Percentiles rank a stretch among this genome's conserved stretches.
phyloP scores from a whole-genome alignment of 2,888 invertebrate species.

The Ypsolopha sequella region DNA sequence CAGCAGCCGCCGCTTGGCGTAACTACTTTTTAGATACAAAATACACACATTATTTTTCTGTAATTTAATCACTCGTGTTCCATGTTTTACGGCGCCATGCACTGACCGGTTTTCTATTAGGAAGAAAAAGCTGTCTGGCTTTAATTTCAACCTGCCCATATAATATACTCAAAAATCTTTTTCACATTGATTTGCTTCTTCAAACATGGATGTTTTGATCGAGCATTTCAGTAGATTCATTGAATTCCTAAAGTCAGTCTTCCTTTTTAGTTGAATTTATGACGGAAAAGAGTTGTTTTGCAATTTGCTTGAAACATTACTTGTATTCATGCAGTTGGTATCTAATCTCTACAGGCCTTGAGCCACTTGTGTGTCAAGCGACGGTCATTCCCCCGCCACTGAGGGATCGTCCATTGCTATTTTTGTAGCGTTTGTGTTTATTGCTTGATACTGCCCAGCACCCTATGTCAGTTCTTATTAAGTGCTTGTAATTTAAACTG shows the following conservation, averaged over 20 bases:
- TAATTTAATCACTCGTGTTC: constrained; percentile 34
- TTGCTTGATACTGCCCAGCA: constrained; percentile 46
- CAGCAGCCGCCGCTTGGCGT: constrained; percentile 30
- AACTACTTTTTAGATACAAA: constrained; percentile 23
- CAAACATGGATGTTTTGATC: too few species aligned
- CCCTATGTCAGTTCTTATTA: constrained; percentile 21
- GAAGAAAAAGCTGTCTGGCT: background rate
- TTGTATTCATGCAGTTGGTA: constrained; percentile 27
- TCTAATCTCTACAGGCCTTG: constrained; percentile 66
- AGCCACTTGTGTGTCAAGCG: constrained; percentile 64
- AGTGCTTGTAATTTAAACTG: constrained; percentile 20
- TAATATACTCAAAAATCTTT: too few species aligned
- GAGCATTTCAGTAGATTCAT: too few species aligned
- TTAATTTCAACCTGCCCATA: background rate
- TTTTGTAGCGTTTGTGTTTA: constrained; percentile 55
- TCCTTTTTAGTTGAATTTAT: background rate
- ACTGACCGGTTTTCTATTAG: background rate
- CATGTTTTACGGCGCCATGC: background rate
- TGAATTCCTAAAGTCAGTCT: too few species aligned
- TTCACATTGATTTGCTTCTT: too few species aligned
- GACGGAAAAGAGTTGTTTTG: background rate
- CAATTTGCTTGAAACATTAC: background rate
- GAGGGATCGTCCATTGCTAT: constrained; percentile 38
- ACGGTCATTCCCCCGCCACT: constrained; percentile 59
- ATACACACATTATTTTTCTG: constrained; percentile 41